A percentile compares a stretch with the other conserved stretches of the same genome.
Evolutionary conservation across 1,140 invertebrate species (phyloP).

Genomic region (Arion vulgaris): DNA sequence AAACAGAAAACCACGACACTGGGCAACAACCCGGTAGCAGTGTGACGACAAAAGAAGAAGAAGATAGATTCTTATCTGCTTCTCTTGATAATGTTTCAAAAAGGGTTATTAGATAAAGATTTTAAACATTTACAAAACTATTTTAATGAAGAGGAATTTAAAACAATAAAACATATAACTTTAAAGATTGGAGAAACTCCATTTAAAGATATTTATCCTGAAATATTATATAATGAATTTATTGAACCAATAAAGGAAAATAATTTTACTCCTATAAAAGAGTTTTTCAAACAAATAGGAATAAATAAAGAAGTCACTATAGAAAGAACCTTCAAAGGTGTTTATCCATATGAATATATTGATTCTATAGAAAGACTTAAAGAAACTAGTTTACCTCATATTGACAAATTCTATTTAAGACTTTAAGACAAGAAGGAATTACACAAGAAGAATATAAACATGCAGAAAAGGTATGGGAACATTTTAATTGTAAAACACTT

Average conservation of each 20-base stretch:
- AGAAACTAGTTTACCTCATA: not conserved
- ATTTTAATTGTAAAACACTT: not conserved
- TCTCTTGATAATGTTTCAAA: not conserved
- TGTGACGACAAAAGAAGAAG: too few relatives aligned
- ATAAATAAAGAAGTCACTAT: too few relatives aligned
- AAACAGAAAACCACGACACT: too few relatives aligned
- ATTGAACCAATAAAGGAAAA: too few relatives aligned
- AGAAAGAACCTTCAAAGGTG: not conserved
- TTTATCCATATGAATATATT: slow-evolving; percentile 9
- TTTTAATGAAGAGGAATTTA: not conserved
- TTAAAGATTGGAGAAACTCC: not conserved
- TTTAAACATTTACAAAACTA: not conserved
- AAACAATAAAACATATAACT: slow-evolving; percentile 10
- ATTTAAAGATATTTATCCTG: not conserved
- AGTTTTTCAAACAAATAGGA: too few relatives aligned
- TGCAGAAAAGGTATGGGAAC: not conserved
- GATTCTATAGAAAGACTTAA: not conserved
- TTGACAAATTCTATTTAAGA: not conserved
- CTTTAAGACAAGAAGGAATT: not conserved
- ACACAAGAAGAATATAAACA: slow-evolving; percentile 7
- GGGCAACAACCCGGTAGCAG: too few relatives aligned
- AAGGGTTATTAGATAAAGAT: not conserved
- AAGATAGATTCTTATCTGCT: not conserved
- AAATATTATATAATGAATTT: too few relatives aligned
- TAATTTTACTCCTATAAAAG: too few relatives aligned